Base-by-base conservation (phyloP, 2,888 invertebrate genomes). In the Leptothorax acervorum region DNA sequence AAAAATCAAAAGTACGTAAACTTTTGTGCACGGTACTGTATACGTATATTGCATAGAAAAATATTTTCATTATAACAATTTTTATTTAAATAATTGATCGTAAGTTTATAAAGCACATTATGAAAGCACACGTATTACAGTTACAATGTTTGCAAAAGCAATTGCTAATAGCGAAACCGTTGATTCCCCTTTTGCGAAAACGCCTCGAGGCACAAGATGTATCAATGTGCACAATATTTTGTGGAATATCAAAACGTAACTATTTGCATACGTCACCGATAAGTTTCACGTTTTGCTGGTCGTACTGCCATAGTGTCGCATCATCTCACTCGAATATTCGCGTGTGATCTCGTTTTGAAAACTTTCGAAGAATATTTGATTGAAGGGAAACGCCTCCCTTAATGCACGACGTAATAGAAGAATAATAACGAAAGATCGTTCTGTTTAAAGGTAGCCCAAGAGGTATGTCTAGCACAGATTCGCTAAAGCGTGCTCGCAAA, bases 371-470 rank as follows among this genome's bases (percentile, higher is more conserved):
- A 28, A 31, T 23, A 48, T 18, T 31, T 5, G 9, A 60, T 78
- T 23, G 45, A 66, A 76, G 55, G 57, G 23, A 51, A 76, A 57
- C 35, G 3, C 4, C 55, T 82, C 3, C 28, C 28, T n/a, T 31
- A 65, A 75, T 31, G 35, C 68, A 68, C 28, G 35, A 35, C 74
- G 68, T 82, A 84, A 68, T 82, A 79, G 23, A 23, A 86, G 73
- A 65, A 76, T 82, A 91, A 91, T 92, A 93, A 93, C 90, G 82
- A 90, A 89, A 90, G 91, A 90, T 92, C 90, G 90, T 94, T 93
- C 92, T 94, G 91, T 94, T 95, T 94, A 92, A 95, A 94, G 94
- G 94, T 94, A 93, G 93, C 92, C 95, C 94, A 94, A 94, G 94
- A 95, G 95, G 95, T 95, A 94, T 94, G 94, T 94, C 92, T 93